Base-by-base conservation (phyloP, 2,113 vertebrate genomes). In the Pedionomus torquatus region DNA sequence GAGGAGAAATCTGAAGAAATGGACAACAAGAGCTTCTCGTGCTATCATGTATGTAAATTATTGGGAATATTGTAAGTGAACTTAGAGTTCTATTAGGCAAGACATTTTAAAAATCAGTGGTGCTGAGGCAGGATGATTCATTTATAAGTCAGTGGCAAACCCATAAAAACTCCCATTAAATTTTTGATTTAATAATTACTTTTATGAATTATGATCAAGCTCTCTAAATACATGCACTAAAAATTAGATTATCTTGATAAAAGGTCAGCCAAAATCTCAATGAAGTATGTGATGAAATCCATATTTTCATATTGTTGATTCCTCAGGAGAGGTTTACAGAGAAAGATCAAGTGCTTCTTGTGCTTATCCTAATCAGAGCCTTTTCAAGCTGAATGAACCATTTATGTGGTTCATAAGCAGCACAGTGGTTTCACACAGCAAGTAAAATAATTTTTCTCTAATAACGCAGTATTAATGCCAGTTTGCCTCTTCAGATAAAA, bases 181-280 rank as follows among this genome's bases (percentile, higher is more conserved):
- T 48, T 84, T 77, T 30, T 82, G 8, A 84, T 86, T 83, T 87
- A 68, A 52, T 78, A 70, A 60, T 76, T 85, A 61, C 70, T 75
- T 93, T 55, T 55, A 57, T 76, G 26, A 75, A 78, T 89, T 68
- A 64, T 65, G 48, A 89, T 41, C 39, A 87, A 90, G 68, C 35
- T 79, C 39, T 88, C 30, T 71, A 71, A 90, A 64, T 18, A 75
- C 26, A 64, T 25, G 44, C 60, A 60, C 25, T 89, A 71, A 90
- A 95, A 90, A 66, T 70, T 75, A 68, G 25, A 86, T 87, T 84
- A 68, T 71, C 65, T 95, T 49, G 80, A 71, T 89, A 71, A 93
- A 90, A 4, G 2, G 46, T 87, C 92, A 92, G 35, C 55, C 88
- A 92, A 95, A 92, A 84, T 68, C 35, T 55, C 68, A 87, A 55